Conservation (phyloP, 2,888 invertebrate genomes). For the Kuschelorhynchus macadamiae region DNA sequence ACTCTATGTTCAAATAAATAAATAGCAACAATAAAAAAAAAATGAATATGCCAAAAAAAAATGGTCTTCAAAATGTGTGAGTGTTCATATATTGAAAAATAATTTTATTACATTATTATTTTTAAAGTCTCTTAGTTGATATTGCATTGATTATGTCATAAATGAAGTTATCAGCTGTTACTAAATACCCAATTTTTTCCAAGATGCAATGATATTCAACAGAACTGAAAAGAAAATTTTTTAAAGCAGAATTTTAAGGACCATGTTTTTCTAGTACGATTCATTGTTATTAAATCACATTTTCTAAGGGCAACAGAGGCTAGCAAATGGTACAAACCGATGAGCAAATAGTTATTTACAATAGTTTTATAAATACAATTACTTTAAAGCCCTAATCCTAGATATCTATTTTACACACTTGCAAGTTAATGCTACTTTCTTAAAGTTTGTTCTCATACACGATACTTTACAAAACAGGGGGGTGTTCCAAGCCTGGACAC, state of each 20-base stretch:
- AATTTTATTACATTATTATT: too few species aligned
- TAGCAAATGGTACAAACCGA: conserved; percentile 20
- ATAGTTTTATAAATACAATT: conserved; percentile 29
- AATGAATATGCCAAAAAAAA: conserved; percentile 35
- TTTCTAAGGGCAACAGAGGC: conserved; percentile 11
- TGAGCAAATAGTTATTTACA: conserved; percentile 46
- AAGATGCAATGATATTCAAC: background rate
- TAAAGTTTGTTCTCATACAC: conserved; percentile 24
- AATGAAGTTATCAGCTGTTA: too few species aligned
- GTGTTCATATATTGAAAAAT: too few species aligned
- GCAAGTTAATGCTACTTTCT: conserved; percentile 8
- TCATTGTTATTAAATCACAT: conserved; percentile 12
- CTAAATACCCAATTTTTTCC: too few species aligned
- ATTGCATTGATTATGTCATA: too few species aligned
- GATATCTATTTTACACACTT: conserved; percentile 35
- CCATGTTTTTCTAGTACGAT: background rate
- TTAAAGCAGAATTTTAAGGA: background rate
- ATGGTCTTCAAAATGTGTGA: conserved; percentile 3
- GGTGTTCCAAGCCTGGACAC: conserved; percentile 36
- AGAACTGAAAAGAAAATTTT: too few species aligned
- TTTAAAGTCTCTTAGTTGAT: too few species aligned
- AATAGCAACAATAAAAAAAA: conserved; percentile 60
- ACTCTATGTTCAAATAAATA: conserved; percentile 62
- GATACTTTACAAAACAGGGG: conserved; percentile 21
- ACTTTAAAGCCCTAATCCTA: conserved; percentile 23